Evolutionary conservation across 1,140 invertebrate genomes (phyloP).

Genomic region (Trichonephila clavata): DNA sequence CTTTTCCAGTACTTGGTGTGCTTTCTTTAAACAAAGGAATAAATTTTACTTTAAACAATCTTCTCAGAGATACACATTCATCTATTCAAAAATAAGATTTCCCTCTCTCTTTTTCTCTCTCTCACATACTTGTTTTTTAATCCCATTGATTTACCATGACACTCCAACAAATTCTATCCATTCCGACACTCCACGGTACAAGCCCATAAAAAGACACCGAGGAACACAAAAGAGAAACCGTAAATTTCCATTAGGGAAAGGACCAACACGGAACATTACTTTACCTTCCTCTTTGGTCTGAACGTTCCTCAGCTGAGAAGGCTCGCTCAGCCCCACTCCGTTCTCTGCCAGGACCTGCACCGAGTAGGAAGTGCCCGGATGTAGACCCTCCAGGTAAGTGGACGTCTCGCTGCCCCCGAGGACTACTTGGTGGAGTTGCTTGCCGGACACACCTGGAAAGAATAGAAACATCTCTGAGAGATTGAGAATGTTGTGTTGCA

Average conservation of each 20-base stretch:
- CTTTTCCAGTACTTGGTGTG: too few species aligned
- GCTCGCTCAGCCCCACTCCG: constrained; percentile 73
- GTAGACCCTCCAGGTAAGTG: constrained; percentile 63
- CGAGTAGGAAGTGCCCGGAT: constrained; percentile 74
- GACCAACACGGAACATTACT: background rate
- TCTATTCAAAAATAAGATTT: too few species aligned
- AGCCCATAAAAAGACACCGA: background rate
- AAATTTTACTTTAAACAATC: too few species aligned
- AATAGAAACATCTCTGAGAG: background rate
- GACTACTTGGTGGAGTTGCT: constrained; percentile 71
- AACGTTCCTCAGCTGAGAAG: constrained; percentile 62
- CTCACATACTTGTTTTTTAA: too few species aligned
- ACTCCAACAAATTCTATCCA: background rate
- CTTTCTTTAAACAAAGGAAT: too few species aligned
- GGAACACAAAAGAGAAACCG: background rate
- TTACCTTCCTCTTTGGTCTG: constrained; percentile 77
- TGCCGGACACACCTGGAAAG: constrained; percentile 57
- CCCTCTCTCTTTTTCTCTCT: too few species aligned
- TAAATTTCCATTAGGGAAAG: background rate
- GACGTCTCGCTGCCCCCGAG: constrained; percentile 65
- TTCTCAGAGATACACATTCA: too few species aligned
- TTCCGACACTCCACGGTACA: background rate
- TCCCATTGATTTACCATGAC: background rate
- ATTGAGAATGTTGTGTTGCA: background rate
- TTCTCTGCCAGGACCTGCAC: constrained; percentile 76